Percentiles rank a stretch among this genome's conserved stretches.
These are phyloP conservation scores for Poecilia velifera DNA, from an alignment of 2,797 vertebrate species.

Conservation along the genomic window DNA sequence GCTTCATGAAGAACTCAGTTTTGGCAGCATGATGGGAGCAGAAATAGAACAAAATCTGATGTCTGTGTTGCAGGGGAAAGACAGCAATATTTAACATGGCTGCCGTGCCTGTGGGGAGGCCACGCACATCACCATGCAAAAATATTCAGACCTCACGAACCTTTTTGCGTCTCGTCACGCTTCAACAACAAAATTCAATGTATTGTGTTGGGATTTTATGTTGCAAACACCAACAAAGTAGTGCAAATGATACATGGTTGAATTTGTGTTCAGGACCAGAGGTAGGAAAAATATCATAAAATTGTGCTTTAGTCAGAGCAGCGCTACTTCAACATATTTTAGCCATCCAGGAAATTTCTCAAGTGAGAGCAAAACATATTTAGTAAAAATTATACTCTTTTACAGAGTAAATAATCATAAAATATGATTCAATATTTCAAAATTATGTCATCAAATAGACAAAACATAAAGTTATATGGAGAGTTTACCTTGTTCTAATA, in stretches of 20 bases:
- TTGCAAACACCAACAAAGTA: background rate
- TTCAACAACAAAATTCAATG: background rate
- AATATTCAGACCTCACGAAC: background rate
- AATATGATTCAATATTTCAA: too few relatives aligned
- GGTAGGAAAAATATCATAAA: too few relatives aligned
- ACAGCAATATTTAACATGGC: conserved; percentile 37
- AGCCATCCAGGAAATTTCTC: too few relatives aligned
- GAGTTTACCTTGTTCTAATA: too few relatives aligned
- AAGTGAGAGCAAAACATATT: too few relatives aligned
- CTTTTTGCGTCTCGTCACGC: background rate
- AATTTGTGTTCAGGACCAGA: background rate
- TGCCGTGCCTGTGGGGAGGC: background rate
- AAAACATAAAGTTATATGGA: too few relatives aligned
- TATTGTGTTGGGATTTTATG: background rate
- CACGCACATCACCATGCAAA: background rate
- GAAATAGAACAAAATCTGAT: conserved; percentile 44
- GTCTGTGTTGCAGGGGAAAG: background rate
- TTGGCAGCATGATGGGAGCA: conserved; percentile 9
- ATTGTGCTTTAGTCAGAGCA: too few relatives aligned
- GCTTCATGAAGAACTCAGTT: conserved; percentile 39
- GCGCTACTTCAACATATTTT: too few relatives aligned
- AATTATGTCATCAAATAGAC: too few relatives aligned
- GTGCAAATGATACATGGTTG: background rate
- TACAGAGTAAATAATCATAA: too few relatives aligned
- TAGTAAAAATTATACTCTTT: too few relatives aligned